phyloP scores from a whole-genome alignment of 2,797 vertebrate genomes.

The Gymnothorax reevesii region DNA sequence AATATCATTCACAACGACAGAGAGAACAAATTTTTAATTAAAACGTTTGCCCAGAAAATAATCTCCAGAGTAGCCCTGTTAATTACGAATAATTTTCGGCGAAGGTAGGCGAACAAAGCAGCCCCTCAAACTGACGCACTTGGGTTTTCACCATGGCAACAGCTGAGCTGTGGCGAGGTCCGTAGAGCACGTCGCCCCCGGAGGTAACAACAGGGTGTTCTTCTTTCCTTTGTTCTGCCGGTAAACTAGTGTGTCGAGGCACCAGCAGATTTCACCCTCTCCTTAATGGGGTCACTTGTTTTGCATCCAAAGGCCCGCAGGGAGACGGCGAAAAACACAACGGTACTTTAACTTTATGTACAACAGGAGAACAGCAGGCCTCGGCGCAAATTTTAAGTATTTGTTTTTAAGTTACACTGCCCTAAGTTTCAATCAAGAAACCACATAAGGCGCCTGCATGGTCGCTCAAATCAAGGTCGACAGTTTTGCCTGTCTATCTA shows the following conservation, averaged over 20 bases:
- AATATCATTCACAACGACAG: conserved; percentile 65
- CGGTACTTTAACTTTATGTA: conserved; percentile 5
- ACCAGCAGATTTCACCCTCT: conserved; percentile 54
- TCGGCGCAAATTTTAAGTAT: background rate
- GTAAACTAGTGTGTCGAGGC: conserved; percentile 52
- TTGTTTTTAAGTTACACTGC: conserved; percentile 22
- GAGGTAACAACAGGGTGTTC: conserved; percentile 1
- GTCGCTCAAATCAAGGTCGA: too few species aligned
- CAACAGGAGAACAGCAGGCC: conserved; percentile 22
- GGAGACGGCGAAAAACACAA: background rate
- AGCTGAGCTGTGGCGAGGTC: background rate
- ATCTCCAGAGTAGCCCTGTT: conserved; percentile 70
- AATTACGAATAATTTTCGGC: conserved; percentile 71
- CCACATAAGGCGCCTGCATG: too few species aligned
- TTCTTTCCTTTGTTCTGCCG: conserved; percentile 49
- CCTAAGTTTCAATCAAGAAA: too few species aligned
- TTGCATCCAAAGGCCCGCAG: background rate
- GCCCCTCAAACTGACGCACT: conserved; percentile 7
- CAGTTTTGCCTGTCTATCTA: too few species aligned
- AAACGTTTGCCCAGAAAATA: conserved; percentile 77
- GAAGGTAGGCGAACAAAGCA: conserved; percentile 49
- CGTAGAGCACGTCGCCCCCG: background rate
- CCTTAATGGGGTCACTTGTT: conserved; percentile 50
- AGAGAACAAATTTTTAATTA: conserved; percentile 74
- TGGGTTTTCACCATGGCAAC: conserved; percentile 61